Evolutionary conservation across 1,140 invertebrate species (phyloP).

Genomic region (Anoplophora glabripennis): DNA sequence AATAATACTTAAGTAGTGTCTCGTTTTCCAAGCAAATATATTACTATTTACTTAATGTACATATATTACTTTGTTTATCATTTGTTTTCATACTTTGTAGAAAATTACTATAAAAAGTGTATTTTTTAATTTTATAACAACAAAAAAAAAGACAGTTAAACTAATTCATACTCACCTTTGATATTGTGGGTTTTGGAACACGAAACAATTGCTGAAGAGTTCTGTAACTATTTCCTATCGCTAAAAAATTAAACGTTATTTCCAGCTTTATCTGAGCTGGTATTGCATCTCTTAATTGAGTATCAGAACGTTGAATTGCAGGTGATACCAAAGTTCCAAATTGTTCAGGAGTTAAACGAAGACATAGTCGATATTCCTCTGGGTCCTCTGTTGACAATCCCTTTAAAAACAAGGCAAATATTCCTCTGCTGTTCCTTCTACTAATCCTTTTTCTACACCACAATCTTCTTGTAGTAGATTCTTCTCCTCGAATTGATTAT

Average conservation of each 20-base stretch:
- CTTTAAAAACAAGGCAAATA: neutral
- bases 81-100: neutral
- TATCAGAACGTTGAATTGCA: constrained; percentile 6
- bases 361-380: constrained; percentile 4
- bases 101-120: neutral
- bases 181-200: constrained; percentile 9
- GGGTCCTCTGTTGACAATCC: constrained; percentile 6
- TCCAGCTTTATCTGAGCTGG: constrained; percentile 6
- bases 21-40: neutral
- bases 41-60: neutral
- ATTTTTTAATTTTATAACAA: neutral
- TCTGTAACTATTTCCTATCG: neutral
- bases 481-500: neutral
- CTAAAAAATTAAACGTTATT: constrained; percentile 8
- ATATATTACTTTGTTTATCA: neutral
- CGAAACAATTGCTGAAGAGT: constrained; percentile 7
- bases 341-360: neutral
- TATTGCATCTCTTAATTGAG: constrained; percentile 4
- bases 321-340: constrained; percentile 1
- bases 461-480: neutral
- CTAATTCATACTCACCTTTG: neutral
- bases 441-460: neutral
- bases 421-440: neutral
- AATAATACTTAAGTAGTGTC: neutral
- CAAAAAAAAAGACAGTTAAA: too few relatives aligned